These are phyloP conservation scores for Pantherophis guttatus DNA, from an alignment of 2,113 vertebrate species.

Conservation along the genomic window DNA sequence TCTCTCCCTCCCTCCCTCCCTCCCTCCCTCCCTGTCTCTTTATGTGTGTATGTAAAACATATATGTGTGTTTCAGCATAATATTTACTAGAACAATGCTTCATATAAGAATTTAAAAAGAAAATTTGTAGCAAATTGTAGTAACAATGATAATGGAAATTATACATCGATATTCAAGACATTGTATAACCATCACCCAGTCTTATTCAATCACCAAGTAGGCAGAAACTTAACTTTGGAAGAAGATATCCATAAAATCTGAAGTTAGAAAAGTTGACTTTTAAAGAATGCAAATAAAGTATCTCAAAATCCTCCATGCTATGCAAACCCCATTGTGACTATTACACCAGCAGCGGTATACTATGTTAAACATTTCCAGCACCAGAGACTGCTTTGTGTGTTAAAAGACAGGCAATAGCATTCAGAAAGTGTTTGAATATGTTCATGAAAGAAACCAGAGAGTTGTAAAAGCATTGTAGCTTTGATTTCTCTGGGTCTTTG, in stretches of 20 bases:
- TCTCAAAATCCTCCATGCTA: not conserved
- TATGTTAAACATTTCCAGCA: constrained; percentile 3
- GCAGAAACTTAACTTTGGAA: not conserved
- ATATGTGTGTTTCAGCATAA: not conserved
- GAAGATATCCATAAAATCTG: not conserved
- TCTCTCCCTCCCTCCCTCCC: no score
- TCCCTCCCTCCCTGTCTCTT: no score
- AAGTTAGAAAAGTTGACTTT: constrained; percentile 11
- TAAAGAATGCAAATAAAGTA: not conserved
- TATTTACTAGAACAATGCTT: not conserved
- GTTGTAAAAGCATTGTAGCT: not conserved
- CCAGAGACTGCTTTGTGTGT: constrained; percentile 8
- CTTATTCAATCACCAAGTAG: not conserved
- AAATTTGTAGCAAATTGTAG: not conserved
- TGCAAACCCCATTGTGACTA: not conserved
- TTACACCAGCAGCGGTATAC: not conserved
- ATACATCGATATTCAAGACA: not conserved
- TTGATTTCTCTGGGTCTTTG: constrained; percentile 3
- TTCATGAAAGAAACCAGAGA: not conserved
- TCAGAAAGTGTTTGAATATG: constrained; percentile 23
- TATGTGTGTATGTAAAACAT: not conserved
- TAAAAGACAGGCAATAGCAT: constrained; percentile 13
- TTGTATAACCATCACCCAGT: not conserved
- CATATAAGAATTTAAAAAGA: not conserved
- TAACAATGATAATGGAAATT: not conserved